Base-by-base conservation (phyloP, 2,888 invertebrate species). In the Maniola hyperantus region DNA sequence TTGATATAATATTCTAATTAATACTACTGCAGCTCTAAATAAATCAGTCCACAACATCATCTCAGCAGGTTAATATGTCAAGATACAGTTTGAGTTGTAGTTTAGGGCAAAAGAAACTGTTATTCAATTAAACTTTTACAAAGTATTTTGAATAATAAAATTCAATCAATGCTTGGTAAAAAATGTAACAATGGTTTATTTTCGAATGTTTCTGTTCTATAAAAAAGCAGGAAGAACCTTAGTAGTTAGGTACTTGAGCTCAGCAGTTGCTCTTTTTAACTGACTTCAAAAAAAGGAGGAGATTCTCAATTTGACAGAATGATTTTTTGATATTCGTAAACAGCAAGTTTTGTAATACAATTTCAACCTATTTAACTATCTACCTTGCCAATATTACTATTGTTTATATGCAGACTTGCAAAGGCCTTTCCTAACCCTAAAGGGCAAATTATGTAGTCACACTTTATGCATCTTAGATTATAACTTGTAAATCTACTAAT, bases 371-470 rank as follows among this genome's bases (percentile, higher is more conserved):
- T 46, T 15, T 46, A 15, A 6, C n/a, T n/a, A 15, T 1, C 15
- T 46, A 46, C 7, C 7, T 46, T 18, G 20, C 20, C 33, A n/a
- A 6, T 53, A 53, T 53, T 6, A 13, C 53, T 39, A 11, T 39
- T 53, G 13, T 33, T 33, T 55, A 36, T 55, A 55, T 55, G 18
- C 18, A 55, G 36, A 55, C 7, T 33, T 48, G 18, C n/a, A 13
- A 53, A n/a, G 18, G 18, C 18, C 39, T 11, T 55, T 55, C 39
- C 39, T 55, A 39, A 55, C 39, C 55, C 15, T 18, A 18, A 36
- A 55, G 55, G 15, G 39, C 39, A 18, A 55, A 39, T 20, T 33
- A 33, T 26, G 26, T 26, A 26, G 26, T 26, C 26, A 54, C n/a
- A n/a, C n/a, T n/a, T n/a, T n/a, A n/a, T n/a, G n/a, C n/a, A n/a